Evolutionary conservation across 1,140 invertebrate species (phyloP), one percentile per base, ranked within the genome.

Genomic region (Trissolcus basalis): DNA sequence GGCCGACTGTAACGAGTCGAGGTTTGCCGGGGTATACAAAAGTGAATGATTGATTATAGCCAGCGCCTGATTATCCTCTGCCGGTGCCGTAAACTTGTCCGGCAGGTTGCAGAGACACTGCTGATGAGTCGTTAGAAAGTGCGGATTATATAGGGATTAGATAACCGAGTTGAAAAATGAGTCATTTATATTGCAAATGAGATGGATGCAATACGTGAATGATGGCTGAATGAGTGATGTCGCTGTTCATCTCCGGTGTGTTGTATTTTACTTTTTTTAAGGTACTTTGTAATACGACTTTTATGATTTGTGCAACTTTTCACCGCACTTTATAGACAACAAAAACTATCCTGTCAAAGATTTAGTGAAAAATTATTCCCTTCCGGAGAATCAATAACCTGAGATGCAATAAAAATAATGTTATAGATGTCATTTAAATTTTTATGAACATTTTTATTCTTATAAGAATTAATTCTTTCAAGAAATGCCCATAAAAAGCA

Each of bases 31-130:
- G n/a, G 9, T 14, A 43, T 67, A 60, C 50, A 55, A 56, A 49
- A 65, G 43, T 55, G 54, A 69, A 76, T 76, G 72, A 76, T 70
- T 76, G 72, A 76, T 76, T 69, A 75, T 27, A 39, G 72, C 69
- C 64, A 76, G 73, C 73, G 60, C 67, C 73, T 77, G 65, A 70
- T 77, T 77, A 67, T 70, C 56, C 73, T 69, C 61, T 55, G 60
- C 54, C 73, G 36, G 49, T 65, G 54, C 56, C 45, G 50, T 70
- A 65, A 64, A 65, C 55, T 70, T 55, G 67, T 64, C 36, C n/a
- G 14, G 27, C 55, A 49, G 73, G 67, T 70, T 77, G 74, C 67
- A 56, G 55, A 47, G 60, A 73, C 60, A 63, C 51, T 4, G 41
- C 41, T 58, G 61, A 70, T 70, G 58, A 69, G 48, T 69, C 49